Evolutionary conservation across 2,888 invertebrate species (phyloP).

Genomic region (Anorthoa munda): DNA sequence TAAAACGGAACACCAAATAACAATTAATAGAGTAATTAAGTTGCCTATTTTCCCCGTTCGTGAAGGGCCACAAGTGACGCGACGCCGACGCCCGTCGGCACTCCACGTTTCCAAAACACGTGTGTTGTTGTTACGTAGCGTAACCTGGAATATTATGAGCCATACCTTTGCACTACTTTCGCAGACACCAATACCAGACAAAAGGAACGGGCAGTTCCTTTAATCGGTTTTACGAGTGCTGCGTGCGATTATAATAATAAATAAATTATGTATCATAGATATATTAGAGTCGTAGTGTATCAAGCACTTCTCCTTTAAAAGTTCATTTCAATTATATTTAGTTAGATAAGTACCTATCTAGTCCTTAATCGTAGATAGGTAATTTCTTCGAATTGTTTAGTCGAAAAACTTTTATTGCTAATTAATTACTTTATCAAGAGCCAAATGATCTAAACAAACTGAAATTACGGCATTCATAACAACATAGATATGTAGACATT

Average conservation of each 20-base stretch:
- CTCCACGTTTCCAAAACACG: conserved; percentile 48
- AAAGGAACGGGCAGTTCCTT: neutral
- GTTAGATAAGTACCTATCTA: neutral
- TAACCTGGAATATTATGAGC: neutral
- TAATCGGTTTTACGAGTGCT: neutral
- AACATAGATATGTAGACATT: neutral
- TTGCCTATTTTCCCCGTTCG: neutral
- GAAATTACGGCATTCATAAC: neutral
- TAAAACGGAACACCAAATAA: neutral
- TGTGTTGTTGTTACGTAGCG: conserved; percentile 28
- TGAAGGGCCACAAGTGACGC: conserved; percentile 18
- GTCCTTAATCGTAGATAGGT: neutral
- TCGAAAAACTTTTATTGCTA: neutral
- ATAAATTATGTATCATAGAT: no score
- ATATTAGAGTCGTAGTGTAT: no score
- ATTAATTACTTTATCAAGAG: neutral
- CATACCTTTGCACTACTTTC: neutral
- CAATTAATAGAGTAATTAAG: conserved; percentile 22
- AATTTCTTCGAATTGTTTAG: neutral
- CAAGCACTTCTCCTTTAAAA: no score
- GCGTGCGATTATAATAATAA: neutral
- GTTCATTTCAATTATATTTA: no score
- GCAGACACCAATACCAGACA: neutral
- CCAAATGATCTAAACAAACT: neutral
- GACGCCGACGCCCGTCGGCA: neutral